Conservation (phyloP, 2,797 vertebrate genomes). For the Nyctalus aviator region DNA sequence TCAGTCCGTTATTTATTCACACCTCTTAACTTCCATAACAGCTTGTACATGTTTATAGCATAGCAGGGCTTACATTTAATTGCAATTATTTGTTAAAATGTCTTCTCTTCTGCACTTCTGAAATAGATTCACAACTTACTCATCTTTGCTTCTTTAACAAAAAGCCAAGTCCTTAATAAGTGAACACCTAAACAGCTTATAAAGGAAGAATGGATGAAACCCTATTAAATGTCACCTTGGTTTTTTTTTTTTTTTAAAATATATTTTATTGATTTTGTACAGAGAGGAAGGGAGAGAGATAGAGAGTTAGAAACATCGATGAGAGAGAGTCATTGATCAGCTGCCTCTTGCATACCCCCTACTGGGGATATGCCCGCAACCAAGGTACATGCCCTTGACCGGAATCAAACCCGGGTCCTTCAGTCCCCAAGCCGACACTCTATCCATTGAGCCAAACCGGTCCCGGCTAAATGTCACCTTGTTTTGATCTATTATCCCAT, state of each 20-base stretch:
- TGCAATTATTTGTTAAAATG: slow-evolving; percentile 50
- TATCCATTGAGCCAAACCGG: too few relatives aligned
- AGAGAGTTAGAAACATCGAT: too few relatives aligned
- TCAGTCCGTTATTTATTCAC: slow-evolving; percentile 42
- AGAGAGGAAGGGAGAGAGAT: too few relatives aligned
- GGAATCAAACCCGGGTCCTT: too few relatives aligned
- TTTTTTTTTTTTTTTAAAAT: too few relatives aligned
- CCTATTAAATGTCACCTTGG: slow-evolving; percentile 24
- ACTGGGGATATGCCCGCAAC: too few relatives aligned
- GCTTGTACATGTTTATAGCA: neutral
- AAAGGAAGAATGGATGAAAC: slow-evolving; percentile 17
- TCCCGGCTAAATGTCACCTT: slow-evolving; percentile 49
- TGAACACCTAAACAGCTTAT: neutral
- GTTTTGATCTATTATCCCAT: neutral
- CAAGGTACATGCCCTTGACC: too few relatives aligned
- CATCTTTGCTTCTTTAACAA: slow-evolving; percentile 20
- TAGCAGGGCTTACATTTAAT: neutral
- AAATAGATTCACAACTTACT: slow-evolving; percentile 7
- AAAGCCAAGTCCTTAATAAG: neutral
- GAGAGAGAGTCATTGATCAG: too few relatives aligned
- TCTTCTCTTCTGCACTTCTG: slow-evolving; percentile 2
- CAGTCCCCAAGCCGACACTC: too few relatives aligned
- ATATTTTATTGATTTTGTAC: too few relatives aligned
- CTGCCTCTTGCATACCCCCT: too few relatives aligned
- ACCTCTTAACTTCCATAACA: neutral